These are phyloP conservation scores for Coryphaenoides rupestris DNA, from an alignment of 2,113 vertebrate genomes.

Conservation along the genomic window DNA sequence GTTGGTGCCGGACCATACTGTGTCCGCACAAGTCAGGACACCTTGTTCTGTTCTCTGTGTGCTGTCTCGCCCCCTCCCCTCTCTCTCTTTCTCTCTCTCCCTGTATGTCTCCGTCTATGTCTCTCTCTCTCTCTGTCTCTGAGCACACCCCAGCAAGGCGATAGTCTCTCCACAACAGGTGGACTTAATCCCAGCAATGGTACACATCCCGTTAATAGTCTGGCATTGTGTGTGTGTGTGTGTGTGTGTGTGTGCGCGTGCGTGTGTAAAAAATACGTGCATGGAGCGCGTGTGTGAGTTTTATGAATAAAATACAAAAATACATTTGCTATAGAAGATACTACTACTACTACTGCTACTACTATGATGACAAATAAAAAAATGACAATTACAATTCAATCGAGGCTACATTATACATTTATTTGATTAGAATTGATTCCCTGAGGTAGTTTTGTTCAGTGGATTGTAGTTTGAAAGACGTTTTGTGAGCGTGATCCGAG, in stretches of 20 bases:
- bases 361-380: too few relatives aligned
- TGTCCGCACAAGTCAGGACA: background rate
- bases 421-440: too few relatives aligned
- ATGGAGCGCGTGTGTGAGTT: background rate
- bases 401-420: too few relatives aligned
- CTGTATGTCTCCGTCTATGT: too few relatives aligned
- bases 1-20: background rate
- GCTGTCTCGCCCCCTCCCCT: background rate
- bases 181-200: slow-evolving; percentile 60
- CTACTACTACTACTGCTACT: too few relatives aligned
- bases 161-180: slow-evolving; percentile 52
- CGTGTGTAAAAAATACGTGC: slow-evolving; percentile 17
- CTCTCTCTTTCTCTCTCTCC: too few relatives aligned
- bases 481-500: too few relatives aligned
- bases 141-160: slow-evolving; percentile 16
- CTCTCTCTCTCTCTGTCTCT: too few relatives aligned
- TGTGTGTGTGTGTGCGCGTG: background rate
- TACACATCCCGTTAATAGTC: background rate
- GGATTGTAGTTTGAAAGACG: too few relatives aligned
- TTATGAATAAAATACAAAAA: background rate
- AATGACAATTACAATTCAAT: too few relatives aligned
- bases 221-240: slow-evolving; percentile 31
- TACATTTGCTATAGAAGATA: too few relatives aligned
- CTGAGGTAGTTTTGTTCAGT: too few relatives aligned
- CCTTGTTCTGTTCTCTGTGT: background rate